Evolutionary conservation across 2,888 invertebrate genomes (phyloP).

Genomic region (Trichacis sp.): DNA sequence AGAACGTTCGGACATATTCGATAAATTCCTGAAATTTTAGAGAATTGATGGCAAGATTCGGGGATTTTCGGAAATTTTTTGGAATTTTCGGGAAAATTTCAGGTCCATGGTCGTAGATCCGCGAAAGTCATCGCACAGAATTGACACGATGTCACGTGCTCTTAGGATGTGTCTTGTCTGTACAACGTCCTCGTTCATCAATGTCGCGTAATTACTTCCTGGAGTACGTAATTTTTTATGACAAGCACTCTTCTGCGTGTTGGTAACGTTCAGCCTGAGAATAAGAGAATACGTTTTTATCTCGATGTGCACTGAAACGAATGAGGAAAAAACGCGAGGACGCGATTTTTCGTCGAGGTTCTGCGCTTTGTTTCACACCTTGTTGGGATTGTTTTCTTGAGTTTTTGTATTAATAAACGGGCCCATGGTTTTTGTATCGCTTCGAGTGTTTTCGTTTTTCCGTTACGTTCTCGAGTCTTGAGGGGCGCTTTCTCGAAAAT

Average conservation of each 20-base stretch:
- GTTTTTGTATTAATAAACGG: neutral
- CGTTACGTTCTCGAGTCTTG: no score
- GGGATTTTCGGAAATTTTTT: no score
- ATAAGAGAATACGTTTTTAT: conserved; percentile 15
- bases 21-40: no score
- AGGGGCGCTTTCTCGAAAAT: no score
- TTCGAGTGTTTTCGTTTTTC: neutral
- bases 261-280: conserved; percentile 31
- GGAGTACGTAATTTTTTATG: conserved; percentile 46
- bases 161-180: conserved; percentile 32
- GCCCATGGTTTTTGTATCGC: neutral
- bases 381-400: neutral
- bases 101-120: conserved; percentile 46
- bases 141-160: conserved; percentile 24
- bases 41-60: no score
- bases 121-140: conserved; percentile 36
- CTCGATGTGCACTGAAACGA: no score
- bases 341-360: no score
- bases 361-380: neutral
- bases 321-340: no score
- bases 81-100: no score
- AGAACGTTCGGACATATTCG: no score
- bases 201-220: conserved; percentile 46
- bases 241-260: conserved; percentile 41
- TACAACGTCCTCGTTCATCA: conserved; percentile 45